Base-by-base conservation (phyloP, 2,797 vertebrate species). In the Etheostoma nigrum region DNA sequence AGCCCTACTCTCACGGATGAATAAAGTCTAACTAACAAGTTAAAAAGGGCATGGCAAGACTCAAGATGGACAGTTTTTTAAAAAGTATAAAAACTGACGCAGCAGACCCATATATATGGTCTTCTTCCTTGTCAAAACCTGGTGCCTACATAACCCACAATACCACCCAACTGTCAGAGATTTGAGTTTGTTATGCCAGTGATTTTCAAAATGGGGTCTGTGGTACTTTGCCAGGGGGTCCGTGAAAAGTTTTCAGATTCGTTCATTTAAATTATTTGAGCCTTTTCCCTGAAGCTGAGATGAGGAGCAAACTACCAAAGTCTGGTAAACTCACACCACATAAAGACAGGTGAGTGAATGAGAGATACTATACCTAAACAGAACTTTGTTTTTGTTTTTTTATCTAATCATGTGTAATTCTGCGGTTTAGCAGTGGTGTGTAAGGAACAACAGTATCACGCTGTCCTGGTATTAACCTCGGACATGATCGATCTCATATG, bases 361-460 rank as follows among this genome's bases (percentile, higher is more conserved):
- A 42, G 53, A 74, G n/a, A 53, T n/a, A 25, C 30, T 40, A 6
- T 0, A 52, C 42, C 9, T 21, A 7, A 49, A 49, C 51, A 36
- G 15, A 57, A 6, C 40, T 21, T 18, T 52, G 33, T 57, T 58
- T 49, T 54, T 25, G 13, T 47, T 7, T 40, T 40, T 11, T 10
- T 36, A 19, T 30, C 23, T 13, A 10, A 42, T 57, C 14, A 19
- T 36, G 48, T 54, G 48, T 19, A 42, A 4, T 6, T n/a, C 21
- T 27, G 25, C 15, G 48, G 30, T 49, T 64, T 21, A 67, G 60
- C 23, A 7, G 16, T 2, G 33, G 9, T 68, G 64, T 53, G 42
- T 64, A 10, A 62, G 58, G 47, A 53, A 33, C 52, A 44, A 72
- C 53, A 72, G 45, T 48, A 40, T 57, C 48, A 60, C 16, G 13